Evolutionary conservation across 2,797 vertebrate species (phyloP).

Genomic region (Jordanella pulchra): DNA sequence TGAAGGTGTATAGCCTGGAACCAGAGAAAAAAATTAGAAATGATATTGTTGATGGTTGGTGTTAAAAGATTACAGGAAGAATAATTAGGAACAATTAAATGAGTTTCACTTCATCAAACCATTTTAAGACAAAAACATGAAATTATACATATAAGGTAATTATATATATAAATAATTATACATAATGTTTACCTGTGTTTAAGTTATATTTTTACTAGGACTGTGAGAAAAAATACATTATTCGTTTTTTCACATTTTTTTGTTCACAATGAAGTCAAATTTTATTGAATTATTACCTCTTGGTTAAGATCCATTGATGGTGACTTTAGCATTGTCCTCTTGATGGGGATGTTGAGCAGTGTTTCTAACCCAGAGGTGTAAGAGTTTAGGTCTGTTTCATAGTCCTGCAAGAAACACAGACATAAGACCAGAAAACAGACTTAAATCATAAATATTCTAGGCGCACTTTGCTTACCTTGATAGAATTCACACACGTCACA

Average conservation of each 20-base stretch:
- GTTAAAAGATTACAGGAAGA: too few relatives aligned
- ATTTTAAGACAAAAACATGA: too few relatives aligned
- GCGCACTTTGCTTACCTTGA: constrained; percentile 83
- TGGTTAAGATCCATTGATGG: constrained; percentile 86
- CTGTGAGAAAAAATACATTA: too few relatives aligned
- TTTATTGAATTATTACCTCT: constrained; percentile 79
- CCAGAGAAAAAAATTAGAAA: constrained; percentile 25
- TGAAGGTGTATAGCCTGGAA: constrained; percentile 87
- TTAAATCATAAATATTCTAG: not conserved
- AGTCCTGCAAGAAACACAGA: constrained; percentile 79
- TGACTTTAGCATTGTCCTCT: constrained; percentile 90
- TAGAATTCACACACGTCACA: constrained; percentile 83
- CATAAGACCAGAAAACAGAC: not conserved
- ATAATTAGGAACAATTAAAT: too few relatives aligned
- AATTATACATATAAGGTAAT: too few relatives aligned
- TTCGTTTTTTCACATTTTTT: too few relatives aligned
- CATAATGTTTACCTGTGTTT: too few relatives aligned
- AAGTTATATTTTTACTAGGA: too few relatives aligned
- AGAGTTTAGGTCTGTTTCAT: constrained; percentile 89
- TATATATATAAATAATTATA: too few relatives aligned
- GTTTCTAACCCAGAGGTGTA: constrained; percentile 94
- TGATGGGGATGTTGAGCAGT: constrained; percentile 91
- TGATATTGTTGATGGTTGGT: too few relatives aligned
- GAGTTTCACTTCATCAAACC: too few relatives aligned
- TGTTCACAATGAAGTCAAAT: not conserved